Evolutionary conservation across 2,888 invertebrate species (phyloP).

Genomic region (Trissoscelio sp.): DNA sequence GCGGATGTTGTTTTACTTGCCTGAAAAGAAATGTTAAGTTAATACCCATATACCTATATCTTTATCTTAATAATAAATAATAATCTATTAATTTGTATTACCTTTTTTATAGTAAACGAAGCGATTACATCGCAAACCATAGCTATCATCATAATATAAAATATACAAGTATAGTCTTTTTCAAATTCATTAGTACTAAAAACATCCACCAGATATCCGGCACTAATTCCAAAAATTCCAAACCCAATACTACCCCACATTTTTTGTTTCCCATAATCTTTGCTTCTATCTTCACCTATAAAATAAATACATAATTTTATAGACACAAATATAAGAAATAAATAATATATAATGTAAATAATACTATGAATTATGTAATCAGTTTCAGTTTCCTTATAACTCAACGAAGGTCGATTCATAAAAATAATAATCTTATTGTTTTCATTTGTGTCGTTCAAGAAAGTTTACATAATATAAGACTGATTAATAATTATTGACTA

Average conservation of each 20-base stretch:
- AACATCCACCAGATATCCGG: constrained; percentile 91
- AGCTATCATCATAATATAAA: constrained; percentile 89
- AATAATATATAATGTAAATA: no score
- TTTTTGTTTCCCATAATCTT: constrained; percentile 93
- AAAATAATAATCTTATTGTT: background rate
- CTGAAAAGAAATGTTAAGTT: background rate
- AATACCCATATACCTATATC: no score
- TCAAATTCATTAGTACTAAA: constrained; percentile 87
- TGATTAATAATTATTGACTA: no score
- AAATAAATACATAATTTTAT: constrained; percentile 22
- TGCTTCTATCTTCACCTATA: constrained; percentile 87
- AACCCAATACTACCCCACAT: constrained; percentile 95
- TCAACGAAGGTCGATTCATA: background rate
- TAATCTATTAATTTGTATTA: constrained; percentile 44
- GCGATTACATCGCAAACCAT: constrained; percentile 88
- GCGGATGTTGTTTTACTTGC: no score
- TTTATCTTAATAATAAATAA: no score
- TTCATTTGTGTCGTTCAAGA: no score
- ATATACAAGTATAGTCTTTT: constrained; percentile 92
- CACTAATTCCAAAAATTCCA: constrained; percentile 90
- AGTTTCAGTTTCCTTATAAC: no score
- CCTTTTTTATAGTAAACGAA: constrained; percentile 86
- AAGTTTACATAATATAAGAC: no score
- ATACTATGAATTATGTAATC: no score
- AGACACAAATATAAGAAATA: no score